Base-by-base conservation (phyloP, 37 sponge, comb jelly and placozoan species). In the Ianthella basta region DNA sequence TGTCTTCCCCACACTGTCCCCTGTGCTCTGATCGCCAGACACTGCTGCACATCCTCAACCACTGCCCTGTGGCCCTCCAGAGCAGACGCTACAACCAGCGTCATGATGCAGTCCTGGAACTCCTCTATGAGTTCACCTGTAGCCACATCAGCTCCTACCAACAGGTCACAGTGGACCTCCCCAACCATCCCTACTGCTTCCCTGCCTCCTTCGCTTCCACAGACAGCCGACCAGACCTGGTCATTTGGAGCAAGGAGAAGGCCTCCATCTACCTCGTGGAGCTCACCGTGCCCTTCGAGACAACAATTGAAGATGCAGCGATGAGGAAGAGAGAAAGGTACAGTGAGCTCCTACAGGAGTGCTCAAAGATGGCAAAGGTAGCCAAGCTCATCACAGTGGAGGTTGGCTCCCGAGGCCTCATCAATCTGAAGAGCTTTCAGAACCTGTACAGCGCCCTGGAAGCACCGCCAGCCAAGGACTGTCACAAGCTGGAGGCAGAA, bases 81-180 rank as follows among this genome's bases (percentile, higher is more conserved):
- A 30, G 33, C 36, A 56, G 85, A 4, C 75, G 85, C 12, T 85
- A 60, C 77, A 85, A 85, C 73, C 53, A 59, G 41, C 13, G 85
- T 23, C 85, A 85, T 59, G 85, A 85, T 25, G 39, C 25, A 34
- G 63, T 85, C 59, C 77, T 72, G 40, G 19, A 72, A 13, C 40
- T 37, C 20, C 39, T 72, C 13, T 32, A 72, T 30, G 39, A 38
- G 40, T 72, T 72, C 36, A 21, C 36, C 38, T 13, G 18, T 21
- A 33, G 19, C 73, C 73, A 72, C 30, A 21, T 33, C 19, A 33
- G 40, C 10, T 21, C 37, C 40, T 30, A 37, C 21, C 37, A 37
- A 13, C 37, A 61, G 64, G 53, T 82, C 44, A 34, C 54, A 0
- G 83, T 39, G 65, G 83, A 82, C 25, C 67, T 82, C n/a, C 83